Base-by-base conservation (phyloP, 2,797 vertebrate species). In the Crenuchus spilurus region DNA sequence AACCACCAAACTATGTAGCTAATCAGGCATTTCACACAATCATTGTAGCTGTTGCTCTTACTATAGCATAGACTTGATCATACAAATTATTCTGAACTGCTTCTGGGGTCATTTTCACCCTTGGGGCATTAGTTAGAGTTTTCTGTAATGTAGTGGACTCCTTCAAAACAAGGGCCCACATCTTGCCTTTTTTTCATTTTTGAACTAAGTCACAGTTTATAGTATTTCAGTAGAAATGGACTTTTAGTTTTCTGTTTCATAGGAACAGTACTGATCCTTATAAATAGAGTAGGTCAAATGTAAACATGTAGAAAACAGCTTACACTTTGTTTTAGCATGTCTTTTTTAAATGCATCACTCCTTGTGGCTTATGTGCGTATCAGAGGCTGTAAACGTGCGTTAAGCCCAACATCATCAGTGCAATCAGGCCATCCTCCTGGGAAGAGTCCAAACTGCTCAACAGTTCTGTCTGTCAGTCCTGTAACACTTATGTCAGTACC, bases 1-100 rank as follows among this genome's bases (percentile, higher is more conserved):
- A 91, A 98, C 97, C 85, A 96, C 97, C 92, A 98, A 98, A 95
- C 94, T 99, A 91, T 99, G 97, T 95, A 98, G 95, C 93, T 99
- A 98, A 95, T 94, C 92, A 82, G 77, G 78, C 87, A 83, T 84
- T 8, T 61, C 33, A 52, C 49, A 65, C 31, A 6, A 35, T 84
- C 85, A 81, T 89, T 22, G 67, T 80, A 72, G 77, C 26, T 83
- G 79, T 84, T 81, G 80, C 78, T 70, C 31, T 63, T 73, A 82
- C 73, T 62, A 16, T 78, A 65, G 33, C 64, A 55, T 64, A 61
- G 54, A 80, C 78, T 82, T 71, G 80, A 80, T 73, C 70, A 85
- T 24, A 77, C 80, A n/a, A n/a, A n/a, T 77, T 77, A 69, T 80
- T 80, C 70, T 51, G 80, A 81, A 85, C 58, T 37, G 68, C 57